Evolutionary conservation across 1,140 invertebrate species (phyloP).

Genomic region (Asobara japonica): DNA sequence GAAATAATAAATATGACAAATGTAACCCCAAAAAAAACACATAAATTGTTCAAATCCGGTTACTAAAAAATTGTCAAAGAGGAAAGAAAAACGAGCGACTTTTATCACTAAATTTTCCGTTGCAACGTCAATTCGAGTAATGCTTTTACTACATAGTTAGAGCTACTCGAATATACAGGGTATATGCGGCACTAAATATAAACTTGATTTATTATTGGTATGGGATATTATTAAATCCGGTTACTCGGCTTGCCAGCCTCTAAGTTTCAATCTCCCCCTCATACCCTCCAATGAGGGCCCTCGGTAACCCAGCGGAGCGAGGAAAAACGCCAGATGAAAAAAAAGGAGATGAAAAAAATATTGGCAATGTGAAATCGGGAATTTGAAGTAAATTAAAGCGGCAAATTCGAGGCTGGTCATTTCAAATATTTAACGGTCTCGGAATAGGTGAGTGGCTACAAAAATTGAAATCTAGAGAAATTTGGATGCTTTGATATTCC

Average conservation of each 20-base stretch:
- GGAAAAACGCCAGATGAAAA: conserved; percentile 6
- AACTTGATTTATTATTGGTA: conserved; percentile 62
- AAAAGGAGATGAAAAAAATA: conserved; percentile 22
- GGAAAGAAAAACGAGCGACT: background rate
- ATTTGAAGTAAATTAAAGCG: conserved; percentile 37
- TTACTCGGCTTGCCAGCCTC: conserved; percentile 53
- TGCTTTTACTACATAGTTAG: conserved; percentile 24
- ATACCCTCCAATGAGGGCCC: background rate
- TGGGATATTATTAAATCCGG: conserved; percentile 61
- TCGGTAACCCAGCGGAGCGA: conserved; percentile 6
- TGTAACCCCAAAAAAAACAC: too few species aligned
- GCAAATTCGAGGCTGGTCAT: too few species aligned
- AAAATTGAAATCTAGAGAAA: too few species aligned
- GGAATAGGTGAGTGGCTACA: too few species aligned
- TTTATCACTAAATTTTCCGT: conserved; percentile 12
- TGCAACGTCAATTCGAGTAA: conserved; percentile 10
- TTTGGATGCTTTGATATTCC: too few species aligned
- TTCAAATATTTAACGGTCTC: background rate
- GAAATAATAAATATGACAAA: too few species aligned
- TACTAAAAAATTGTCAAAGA: too few species aligned
- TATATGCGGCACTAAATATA: conserved; percentile 52
- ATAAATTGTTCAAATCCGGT: too few species aligned
- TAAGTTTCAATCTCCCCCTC: conserved; percentile 56
- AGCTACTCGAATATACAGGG: conserved; percentile 38
- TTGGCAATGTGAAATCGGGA: conserved; percentile 17